Base-by-base conservation (phyloP, 2,888 invertebrate genomes). In the Nomada ferruginata region DNA sequence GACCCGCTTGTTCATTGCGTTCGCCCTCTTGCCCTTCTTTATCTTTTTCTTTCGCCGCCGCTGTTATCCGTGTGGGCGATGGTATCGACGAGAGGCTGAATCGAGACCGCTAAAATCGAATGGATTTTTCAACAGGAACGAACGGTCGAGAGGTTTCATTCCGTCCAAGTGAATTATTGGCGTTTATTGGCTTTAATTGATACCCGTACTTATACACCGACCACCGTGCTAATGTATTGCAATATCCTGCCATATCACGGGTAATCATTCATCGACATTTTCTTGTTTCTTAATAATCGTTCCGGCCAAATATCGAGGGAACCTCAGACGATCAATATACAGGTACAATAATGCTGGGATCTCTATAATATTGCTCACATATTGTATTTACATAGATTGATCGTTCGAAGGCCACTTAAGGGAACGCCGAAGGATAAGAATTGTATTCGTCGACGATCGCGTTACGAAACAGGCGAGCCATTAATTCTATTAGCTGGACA, bases 401-500 rank as follows among this genome's bases (percentile, higher is more conserved):
- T 36, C 36, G 36, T 36, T 7, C 36, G 36, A 36, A 7, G 36
- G 36, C 36, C 36, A 7, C 36, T 36, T 36, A 36, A 36, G 36
- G 36, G 36, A 36, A 36, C 23, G 18, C 2, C 26, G 2, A 7
- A 7, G 10, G 23, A 7, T 18, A 69, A 29, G 57, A 70, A 47
- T 15, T 5, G 5, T 42, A 53, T 68, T 53, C n/a, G 23, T 29
- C 60, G 42, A 2, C 26, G 63, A 36, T 63, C 65, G n/a, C 23
- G 63, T 65, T 44, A 20, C 69, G 63, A 59, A 68, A 69, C 26
- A 55, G 71, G 18, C 70, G 63, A 18, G 53, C 75, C 63, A 82
- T 82, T 76, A 85, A 72, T 87, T 83, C 71, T 50, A 77, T 79
- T 79, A 76, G 50, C 60, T 57, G 23, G 57, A 75, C 68, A 72